Evolutionary conservation across 2,888 invertebrate genomes (phyloP).

Genomic region (Hyposoter didymator): DNA sequence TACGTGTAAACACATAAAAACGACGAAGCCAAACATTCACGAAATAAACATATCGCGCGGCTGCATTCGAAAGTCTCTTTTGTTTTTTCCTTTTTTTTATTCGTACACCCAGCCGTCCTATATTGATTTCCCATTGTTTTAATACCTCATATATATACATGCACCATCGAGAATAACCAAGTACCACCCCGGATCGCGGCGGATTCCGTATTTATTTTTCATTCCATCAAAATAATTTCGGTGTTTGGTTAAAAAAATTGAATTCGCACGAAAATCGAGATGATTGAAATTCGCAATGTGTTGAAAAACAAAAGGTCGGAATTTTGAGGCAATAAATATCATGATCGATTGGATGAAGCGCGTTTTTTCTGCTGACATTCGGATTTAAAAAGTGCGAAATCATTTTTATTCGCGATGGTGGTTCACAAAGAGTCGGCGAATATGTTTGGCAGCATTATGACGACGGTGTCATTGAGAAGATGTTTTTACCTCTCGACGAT

Average conservation of each 20-base stretch:
- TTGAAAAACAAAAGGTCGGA: background rate
- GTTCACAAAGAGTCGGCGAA: constrained; percentile 59
- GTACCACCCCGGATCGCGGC: background rate
- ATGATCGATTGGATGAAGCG: background rate
- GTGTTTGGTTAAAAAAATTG: background rate
- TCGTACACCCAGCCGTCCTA: constrained; percentile 43
- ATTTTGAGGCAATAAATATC: background rate
- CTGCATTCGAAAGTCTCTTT: constrained; percentile 10
- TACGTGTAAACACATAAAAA: background rate
- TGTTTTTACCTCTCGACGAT: constrained; percentile 78
- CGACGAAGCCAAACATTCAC: background rate
- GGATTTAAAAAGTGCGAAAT: background rate
- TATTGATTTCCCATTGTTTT: constrained; percentile 69
- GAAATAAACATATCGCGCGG: constrained; percentile 33
- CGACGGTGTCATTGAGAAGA: constrained; percentile 75
- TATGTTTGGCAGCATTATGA: constrained; percentile 74
- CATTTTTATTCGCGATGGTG: constrained; percentile 28
- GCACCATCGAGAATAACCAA: background rate
- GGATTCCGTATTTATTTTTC: background rate
- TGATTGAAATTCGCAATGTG: background rate
- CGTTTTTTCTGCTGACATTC: background rate
- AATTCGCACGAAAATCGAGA: background rate
- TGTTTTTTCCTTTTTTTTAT: constrained; percentile 34
- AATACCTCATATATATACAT: constrained; percentile 46
- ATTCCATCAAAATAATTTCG: background rate